These are phyloP conservation scores for Reticulitermes lucifugus DNA, from an alignment of 2,888 invertebrate genomes.

Conservation along the genomic window DNA sequence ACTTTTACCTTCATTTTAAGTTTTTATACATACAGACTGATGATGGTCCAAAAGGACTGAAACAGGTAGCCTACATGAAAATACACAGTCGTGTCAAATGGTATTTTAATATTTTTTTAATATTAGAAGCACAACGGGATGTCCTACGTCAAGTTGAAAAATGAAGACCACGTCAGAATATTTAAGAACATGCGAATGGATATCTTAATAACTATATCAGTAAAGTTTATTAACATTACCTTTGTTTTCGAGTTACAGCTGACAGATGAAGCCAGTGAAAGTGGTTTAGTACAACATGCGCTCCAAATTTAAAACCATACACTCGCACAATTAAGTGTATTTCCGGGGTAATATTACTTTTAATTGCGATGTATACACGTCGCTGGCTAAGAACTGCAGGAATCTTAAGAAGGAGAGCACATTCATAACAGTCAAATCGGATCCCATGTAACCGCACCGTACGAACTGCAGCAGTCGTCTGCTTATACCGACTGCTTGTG, in stretches of 20 bases:
- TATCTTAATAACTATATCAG: not conserved
- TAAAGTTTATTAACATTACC: not conserved
- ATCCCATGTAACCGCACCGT: not conserved
- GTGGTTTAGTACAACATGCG: not conserved
- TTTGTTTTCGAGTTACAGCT: not conserved
- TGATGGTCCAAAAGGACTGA: too few relatives aligned
- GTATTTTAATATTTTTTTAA: too few relatives aligned
- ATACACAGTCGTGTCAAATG: too few relatives aligned
- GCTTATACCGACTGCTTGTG: not conserved
- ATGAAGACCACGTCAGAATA: too few relatives aligned
- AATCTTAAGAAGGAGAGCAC: not conserved
- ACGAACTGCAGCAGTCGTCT: constrained; percentile 14
- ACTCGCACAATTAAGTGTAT: not conserved
- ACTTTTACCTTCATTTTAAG: too few relatives aligned
- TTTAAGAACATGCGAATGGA: not conserved
- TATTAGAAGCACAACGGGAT: too few relatives aligned
- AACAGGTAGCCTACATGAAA: too few relatives aligned
- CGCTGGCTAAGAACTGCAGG: not conserved
- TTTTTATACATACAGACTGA: too few relatives aligned
- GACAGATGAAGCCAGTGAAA: not conserved
- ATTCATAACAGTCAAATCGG: not conserved
- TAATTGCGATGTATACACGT: not conserved
- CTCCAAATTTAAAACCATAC: not conserved
- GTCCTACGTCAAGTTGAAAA: not conserved
- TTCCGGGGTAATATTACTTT: not conserved